Evolutionary conservation across 2,888 invertebrate species (phyloP), one percentile per base, ranked within the genome.

Genomic region (Spicauda simplicius): DNA sequence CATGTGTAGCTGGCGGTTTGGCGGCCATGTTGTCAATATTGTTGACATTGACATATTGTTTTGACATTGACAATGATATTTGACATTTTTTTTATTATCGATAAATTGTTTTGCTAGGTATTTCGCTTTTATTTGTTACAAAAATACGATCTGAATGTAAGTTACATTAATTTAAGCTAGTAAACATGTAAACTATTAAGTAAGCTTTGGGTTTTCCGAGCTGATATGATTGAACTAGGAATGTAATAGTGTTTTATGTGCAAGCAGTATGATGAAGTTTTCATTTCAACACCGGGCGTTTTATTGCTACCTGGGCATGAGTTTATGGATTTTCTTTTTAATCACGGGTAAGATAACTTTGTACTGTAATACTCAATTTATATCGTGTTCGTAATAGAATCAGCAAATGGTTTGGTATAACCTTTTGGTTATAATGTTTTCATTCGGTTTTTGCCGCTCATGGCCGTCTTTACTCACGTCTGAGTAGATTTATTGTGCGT

Each of bases 271-370:
- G 71, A 90, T 92, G 89, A 93, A 91, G 82, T 91, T 91, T 80
- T 87, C 93, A 8, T 93, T 91, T 76, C 97, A 97, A 80, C 96
- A 96, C 81, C 94, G 96, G 79, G 97, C 97, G 37, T 94, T 97
- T 80, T 97, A 97, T 81, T 97, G 97, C 88, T 97, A 97, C 82
- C 90, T 97, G 76, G 94, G 97, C 68, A 95, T 97, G 90, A 97
- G 95, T 86, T 83, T 97, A 73, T 97, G 97, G 97, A 97, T 97
- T 81, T 95, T 97, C 83, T 93, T 97, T 67, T 90, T 97, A 30
- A 95, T 97, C 71, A 96, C 96, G 76, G 97, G 96, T 96, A 85
- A 88, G 80, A 41, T 41, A 41, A 25, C 5, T 14, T 11, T 8
- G 2, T 7, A 37, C 37, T 11, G 10, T 37, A 37, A 8, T 11